A percentile compares a stretch with the other conserved stretches of the same genome.
Evolutionary conservation across 2,113 vertebrate genomes (phyloP).

Genomic region (Odontophorus gujanensis): DNA sequence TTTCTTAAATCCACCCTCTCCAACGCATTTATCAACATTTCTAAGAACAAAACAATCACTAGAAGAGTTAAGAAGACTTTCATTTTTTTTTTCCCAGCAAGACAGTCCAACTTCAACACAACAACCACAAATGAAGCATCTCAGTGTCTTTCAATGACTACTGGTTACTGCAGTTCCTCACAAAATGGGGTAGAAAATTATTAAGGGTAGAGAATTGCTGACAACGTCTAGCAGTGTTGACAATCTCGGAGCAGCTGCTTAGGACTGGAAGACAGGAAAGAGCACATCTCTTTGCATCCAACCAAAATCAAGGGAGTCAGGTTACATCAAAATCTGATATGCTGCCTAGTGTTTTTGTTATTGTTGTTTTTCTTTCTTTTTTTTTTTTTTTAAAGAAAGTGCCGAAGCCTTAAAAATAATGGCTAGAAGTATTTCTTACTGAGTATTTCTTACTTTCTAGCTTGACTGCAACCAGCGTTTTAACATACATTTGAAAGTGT

Average conservation of each 20-base stretch:
- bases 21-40: neutral
- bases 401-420: neutral
- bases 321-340: neutral
- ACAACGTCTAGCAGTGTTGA: no score
- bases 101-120: neutral
- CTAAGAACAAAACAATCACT: neutral
- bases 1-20: neutral
- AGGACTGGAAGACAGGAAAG: neutral
- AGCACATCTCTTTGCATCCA: neutral
- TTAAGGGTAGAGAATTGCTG: neutral
- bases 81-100: neutral
- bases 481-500: neutral
- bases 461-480: neutral
- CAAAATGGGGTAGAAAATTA: neutral
- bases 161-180: neutral
- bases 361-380: neutral
- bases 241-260: neutral
- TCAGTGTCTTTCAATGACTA: fast-evolving
- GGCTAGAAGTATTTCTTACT: neutral
- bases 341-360: neutral
- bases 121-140: neutral
- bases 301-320: neutral
- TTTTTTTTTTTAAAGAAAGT: neutral
- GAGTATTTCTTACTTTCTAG: no score
- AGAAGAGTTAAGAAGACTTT: neutral